Base-by-base conservation (phyloP, 1,140 invertebrate genomes). In the Ostrea edulis region DNA sequence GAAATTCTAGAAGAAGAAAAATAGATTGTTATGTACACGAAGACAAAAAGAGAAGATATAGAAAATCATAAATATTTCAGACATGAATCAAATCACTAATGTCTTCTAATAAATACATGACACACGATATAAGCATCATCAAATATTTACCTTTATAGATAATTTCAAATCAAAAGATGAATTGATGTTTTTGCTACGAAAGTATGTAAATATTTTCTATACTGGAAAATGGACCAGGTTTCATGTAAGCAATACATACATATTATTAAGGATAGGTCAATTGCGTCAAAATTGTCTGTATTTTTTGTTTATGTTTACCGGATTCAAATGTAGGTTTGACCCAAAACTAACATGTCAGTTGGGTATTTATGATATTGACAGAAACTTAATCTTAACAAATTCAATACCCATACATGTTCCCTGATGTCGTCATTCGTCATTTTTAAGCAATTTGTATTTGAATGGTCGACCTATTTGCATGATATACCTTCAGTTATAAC, bases 341-440 rank as follows among this genome's bases (percentile, higher is more conserved):
- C 68, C 22, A 4, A 9, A 25, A 25, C n/a, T 35, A 29, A 35
- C 25, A 35, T 35, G 68, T 14, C 7, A 71, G 9, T 12, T 71
- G 25, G 2, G 14, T 12, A 71, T 25, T 12, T 35, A 8, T 12
- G 22, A 71, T 29, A 12, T 44, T 44, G 22, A 25, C 68, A 29
- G 22, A 71, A 14, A 71, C 12, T n/a, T 71, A 22, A 20, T 71
- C 29, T 71, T 25, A 71, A 12, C n/a, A 71, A 12, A 35, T 71
- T 71, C 29, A 71, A 71, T 71, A 14, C 68, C 68, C 29, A 35
- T 71, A 71, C 68, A 71, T 71, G 68, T 17, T 25, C 25, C 68
- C 25, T 25, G 8, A 71, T 12, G 25, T 71, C 68, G 8, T 71
- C 22, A 8, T 25, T 25, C 29, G 22, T 71, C 29, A 71, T 71